These are phyloP conservation scores for Peribatodes rhomboidaria DNA, from an alignment of 2,888 invertebrate genomes.

Conservation along the genomic window DNA sequence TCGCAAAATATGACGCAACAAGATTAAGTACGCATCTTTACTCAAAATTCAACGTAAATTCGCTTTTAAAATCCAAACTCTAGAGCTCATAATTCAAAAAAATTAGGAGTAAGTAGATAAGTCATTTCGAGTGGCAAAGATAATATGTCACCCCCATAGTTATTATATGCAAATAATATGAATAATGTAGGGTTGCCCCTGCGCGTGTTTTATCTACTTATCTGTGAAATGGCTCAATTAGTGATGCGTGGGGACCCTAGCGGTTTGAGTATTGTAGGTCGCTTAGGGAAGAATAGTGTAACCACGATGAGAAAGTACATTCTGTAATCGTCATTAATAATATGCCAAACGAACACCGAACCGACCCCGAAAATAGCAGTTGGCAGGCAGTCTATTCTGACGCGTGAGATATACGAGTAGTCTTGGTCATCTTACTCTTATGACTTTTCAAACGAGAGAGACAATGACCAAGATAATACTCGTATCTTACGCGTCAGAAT, in stretches of 20 bases:
- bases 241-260: constrained; percentile 67
- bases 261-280: constrained; percentile 22
- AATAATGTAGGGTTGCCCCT: constrained; percentile 80
- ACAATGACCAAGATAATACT: too few species aligned
- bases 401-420: too few species aligned
- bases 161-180: constrained; percentile 85
- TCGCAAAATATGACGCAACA: constrained; percentile 28
- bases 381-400: too few species aligned
- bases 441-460: too few species aligned
- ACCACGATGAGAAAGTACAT: constrained; percentile 9
- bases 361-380: too few species aligned
- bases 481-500: too few species aligned
- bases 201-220: constrained; percentile 85
- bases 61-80: accelerated
- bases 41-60: constrained; percentile 18
- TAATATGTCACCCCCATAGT: constrained; percentile 76
- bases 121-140: constrained; percentile 39
- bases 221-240: constrained; percentile 86
- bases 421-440: too few species aligned
- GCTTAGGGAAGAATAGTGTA: constrained; percentile 21
- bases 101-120: constrained; percentile 20
- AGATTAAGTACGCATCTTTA: background rate
- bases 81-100: constrained; percentile 42
- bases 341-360: too few species aligned
- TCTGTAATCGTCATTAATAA: background rate